Conservation (phyloP, 53 echinoderm and acorn worm species). For the Holothuria leucospilota region DNA sequence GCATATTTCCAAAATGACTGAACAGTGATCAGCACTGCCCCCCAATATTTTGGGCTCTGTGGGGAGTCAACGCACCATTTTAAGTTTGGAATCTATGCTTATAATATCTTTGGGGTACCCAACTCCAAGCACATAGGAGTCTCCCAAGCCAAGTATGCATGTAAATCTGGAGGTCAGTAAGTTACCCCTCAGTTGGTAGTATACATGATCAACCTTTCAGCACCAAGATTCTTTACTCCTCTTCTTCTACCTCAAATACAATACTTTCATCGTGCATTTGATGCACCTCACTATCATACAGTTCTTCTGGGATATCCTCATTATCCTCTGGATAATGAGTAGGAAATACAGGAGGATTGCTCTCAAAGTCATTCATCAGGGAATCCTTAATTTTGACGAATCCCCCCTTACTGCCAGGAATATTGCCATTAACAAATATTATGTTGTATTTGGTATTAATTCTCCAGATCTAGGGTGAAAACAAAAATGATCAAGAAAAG, state of each 20-base stretch:
- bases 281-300: slow-evolving; percentile 70
- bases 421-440: slow-evolving; percentile 75
- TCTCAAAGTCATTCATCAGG: slow-evolving; percentile 10
- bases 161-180: too few relatives aligned
- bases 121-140: too few relatives aligned
- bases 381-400: slow-evolving; percentile 88
- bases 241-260: slow-evolving; percentile 80
- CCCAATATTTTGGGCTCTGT: too few relatives aligned
- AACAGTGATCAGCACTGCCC: too few relatives aligned
- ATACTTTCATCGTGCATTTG: slow-evolving; percentile 68
- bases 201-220: too few relatives aligned
- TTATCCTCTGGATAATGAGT: slow-evolving; percentile 74
- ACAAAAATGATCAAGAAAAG: not conserved
- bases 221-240: not conserved
- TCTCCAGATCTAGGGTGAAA: slow-evolving; percentile 70
- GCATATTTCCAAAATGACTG: too few relatives aligned
- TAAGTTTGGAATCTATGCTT: too few relatives aligned
- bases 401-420: slow-evolving; percentile 72
- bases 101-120: too few relatives aligned
- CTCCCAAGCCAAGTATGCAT: too few relatives aligned
- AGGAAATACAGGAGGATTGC: slow-evolving; percentile 78
- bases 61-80: too few relatives aligned
- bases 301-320: slow-evolving; percentile 72
- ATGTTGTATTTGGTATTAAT: slow-evolving; percentile 95
- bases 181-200: too few relatives aligned